These are phyloP conservation scores for Eospalax fontanierii DNA, from an alignment of 2,797 vertebrate species.

Conservation along the genomic window DNA sequence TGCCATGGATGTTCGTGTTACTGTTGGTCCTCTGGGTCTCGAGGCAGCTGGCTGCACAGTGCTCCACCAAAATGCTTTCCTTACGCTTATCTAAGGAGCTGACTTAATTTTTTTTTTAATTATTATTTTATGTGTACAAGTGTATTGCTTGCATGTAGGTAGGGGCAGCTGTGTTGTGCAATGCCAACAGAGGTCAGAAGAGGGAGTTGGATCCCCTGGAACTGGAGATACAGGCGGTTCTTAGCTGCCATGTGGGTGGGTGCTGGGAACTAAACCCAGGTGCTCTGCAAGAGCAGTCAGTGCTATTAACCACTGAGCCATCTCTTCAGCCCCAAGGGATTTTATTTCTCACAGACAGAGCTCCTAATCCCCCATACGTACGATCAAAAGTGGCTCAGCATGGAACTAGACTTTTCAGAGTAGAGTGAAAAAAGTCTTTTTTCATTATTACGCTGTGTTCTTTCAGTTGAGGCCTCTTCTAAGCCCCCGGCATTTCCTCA, in stretches of 20 bases:
- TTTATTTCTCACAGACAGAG: not conserved
- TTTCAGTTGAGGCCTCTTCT: conserved; percentile 58
- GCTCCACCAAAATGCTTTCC: not conserved
- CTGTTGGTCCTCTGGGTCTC: not conserved
- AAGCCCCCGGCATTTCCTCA: conserved; percentile 49
- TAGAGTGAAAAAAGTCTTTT: conserved; percentile 49
- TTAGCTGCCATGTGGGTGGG: no score
- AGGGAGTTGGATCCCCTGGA: no score
- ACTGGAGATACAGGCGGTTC: no score
- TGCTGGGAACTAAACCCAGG: no score
- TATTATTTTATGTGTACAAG: no score
- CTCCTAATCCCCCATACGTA: not conserved
- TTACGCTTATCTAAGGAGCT: not conserved
- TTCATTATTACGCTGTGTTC: conserved; percentile 45
- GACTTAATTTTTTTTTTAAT: not conserved
- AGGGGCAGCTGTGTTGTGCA: no score
- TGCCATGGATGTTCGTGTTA: not conserved
- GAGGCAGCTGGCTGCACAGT: not conserved
- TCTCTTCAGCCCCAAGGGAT: no score
- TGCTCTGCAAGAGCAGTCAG: no score
- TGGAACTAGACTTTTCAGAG: conserved; percentile 46
- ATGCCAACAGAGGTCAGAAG: no score
- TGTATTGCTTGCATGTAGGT: no score
- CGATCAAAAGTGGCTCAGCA: not conserved
- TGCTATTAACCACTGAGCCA: no score